Evolutionary conservation across 2,113 vertebrate genomes (phyloP).

Genomic region (Scomber scombrus): DNA sequence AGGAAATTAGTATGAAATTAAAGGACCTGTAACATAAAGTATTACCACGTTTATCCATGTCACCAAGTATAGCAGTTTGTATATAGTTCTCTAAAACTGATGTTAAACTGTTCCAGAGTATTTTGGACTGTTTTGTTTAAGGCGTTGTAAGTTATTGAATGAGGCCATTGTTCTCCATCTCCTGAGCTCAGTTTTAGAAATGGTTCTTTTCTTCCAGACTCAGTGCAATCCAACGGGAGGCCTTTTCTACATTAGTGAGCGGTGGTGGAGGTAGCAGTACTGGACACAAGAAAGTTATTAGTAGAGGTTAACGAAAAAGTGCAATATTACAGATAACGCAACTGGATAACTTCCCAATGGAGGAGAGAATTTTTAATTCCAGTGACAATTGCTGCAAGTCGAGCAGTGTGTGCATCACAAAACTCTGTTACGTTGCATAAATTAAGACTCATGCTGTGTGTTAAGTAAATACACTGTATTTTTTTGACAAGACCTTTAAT

Average conservation of each 20-base stretch:
- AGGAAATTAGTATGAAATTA: no score
- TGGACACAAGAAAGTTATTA: constrained; percentile 43
- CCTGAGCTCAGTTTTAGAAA: constrained; percentile 15
- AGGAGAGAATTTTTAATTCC: constrained; percentile 44
- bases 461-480: constrained; percentile 78
- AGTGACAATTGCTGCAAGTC: constrained; percentile 44
- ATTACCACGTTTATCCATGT: not conserved
- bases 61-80: constrained; percentile 1
- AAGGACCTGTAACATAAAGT: no score
- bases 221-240: constrained; percentile 51
- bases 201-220: constrained; percentile 24
- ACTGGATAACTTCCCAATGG: constrained; percentile 38
- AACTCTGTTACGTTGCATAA: constrained; percentile 34
- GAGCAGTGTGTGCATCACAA: constrained; percentile 41
- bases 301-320: constrained; percentile 61
- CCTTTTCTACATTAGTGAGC: constrained; percentile 39
- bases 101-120: constrained; percentile 40
- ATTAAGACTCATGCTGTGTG: constrained; percentile 44
- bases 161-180: constrained; percentile 26
- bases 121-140: constrained; percentile 32
- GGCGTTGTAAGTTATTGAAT: constrained; percentile 46
- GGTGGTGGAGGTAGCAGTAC: constrained; percentile 39
- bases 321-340: constrained; percentile 77
- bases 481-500: constrained; percentile 62
- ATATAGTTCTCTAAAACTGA: constrained; percentile 27